Conservation (phyloP, 1,140 invertebrate species). For the Subanguina moxae region DNA sequence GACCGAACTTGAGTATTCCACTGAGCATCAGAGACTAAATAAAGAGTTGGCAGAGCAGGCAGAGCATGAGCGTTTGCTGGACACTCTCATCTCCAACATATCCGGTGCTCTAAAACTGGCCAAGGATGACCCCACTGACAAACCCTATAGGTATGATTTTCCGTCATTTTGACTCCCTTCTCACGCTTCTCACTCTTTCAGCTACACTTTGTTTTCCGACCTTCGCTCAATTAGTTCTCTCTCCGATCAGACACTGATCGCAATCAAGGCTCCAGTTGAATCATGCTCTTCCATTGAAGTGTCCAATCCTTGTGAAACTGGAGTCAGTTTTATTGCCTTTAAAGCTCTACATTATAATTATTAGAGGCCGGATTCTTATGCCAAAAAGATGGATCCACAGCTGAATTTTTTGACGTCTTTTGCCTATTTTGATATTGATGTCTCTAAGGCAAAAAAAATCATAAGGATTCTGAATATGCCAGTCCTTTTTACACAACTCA, state of each 20-base stretch:
- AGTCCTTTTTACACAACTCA: too few relatives aligned
- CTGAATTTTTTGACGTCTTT: too few relatives aligned
- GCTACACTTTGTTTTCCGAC: slow-evolving; percentile 48
- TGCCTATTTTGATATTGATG: too few relatives aligned
- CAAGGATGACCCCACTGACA: slow-evolving; percentile 52
- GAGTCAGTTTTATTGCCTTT: slow-evolving; percentile 13
- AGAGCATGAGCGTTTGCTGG: slow-evolving; percentile 36
- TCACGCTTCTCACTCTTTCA: slow-evolving; percentile 33
- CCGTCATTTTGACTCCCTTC: slow-evolving; percentile 46
- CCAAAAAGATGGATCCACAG: too few relatives aligned
- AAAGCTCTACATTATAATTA: too few relatives aligned
- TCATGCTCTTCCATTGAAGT: slow-evolving; percentile 34
- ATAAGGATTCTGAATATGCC: too few relatives aligned
- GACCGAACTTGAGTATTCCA: slow-evolving; percentile 31
- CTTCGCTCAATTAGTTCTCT: slow-evolving; percentile 40
- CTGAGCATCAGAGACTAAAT: slow-evolving; percentile 31
- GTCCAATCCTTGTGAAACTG: slow-evolving; percentile 25
- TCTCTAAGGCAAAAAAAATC: too few relatives aligned
- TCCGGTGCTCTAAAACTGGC: slow-evolving; percentile 42
- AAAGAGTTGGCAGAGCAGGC: slow-evolving; percentile 41
- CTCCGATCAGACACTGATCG: slow-evolving; percentile 46
- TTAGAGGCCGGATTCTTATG: too few relatives aligned
- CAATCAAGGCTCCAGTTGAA: slow-evolving; percentile 50
- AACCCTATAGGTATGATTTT: slow-evolving; percentile 50
- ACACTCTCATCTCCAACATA: slow-evolving; percentile 37